These are phyloP conservation scores for Eidolon dupreanum DNA, from an alignment of 2,797 vertebrate species.

Conservation along the genomic window DNA sequence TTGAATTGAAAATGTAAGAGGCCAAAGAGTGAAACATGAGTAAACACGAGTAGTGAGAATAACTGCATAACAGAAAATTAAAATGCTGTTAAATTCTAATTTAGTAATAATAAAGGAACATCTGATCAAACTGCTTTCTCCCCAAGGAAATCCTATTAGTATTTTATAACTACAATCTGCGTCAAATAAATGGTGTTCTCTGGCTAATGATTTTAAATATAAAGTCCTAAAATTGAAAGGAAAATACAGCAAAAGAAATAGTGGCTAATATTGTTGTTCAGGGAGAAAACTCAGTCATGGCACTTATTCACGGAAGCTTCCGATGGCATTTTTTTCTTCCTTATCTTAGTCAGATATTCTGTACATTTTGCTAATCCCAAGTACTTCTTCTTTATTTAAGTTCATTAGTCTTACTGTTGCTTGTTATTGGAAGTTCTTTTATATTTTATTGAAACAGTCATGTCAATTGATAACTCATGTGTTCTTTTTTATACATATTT, in stretches of 20 bases:
- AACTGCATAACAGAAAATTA: slow-evolving; percentile 51
- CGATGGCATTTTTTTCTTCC: neutral
- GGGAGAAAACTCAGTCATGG: neutral
- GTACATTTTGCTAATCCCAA: neutral
- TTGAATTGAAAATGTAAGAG: neutral
- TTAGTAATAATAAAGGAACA: slow-evolving; percentile 44
- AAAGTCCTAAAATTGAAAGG: slow-evolving; percentile 58
- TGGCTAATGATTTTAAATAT: slow-evolving; percentile 47
- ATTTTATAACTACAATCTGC: slow-evolving; percentile 71
- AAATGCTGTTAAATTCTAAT: slow-evolving; percentile 74
- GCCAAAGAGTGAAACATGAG: neutral
- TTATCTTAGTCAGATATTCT: neutral
- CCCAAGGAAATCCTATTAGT: slow-evolving; percentile 75
- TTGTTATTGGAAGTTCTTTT: neutral
- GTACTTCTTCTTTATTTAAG: neutral
- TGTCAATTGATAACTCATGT: neutral
- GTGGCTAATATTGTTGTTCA: neutral
- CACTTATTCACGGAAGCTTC: neutral
- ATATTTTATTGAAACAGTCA: neutral
- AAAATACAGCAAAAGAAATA: slow-evolving; percentile 7
- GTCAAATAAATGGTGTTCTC: slow-evolving; percentile 68
- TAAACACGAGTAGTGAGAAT: neutral
- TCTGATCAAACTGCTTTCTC: slow-evolving; percentile 73
- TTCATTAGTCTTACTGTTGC: neutral
- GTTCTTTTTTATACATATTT: neutral